These are phyloP conservation scores for Rhagoletis pomonella DNA, from an alignment of 1,140 invertebrate genomes.

Conservation along the genomic window DNA sequence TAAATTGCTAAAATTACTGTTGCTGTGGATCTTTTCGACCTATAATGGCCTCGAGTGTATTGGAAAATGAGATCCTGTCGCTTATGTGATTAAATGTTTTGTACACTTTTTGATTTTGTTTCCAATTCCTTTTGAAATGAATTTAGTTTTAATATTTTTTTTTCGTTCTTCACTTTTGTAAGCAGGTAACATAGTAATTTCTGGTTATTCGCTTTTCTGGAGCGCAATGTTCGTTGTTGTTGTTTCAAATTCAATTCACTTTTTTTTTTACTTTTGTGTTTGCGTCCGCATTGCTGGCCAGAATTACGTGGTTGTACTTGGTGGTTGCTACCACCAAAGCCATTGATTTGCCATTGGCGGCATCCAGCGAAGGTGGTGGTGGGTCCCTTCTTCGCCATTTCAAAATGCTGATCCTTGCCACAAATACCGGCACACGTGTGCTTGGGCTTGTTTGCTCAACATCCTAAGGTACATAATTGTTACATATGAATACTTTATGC, in stretches of 20 bases:
- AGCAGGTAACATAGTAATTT: background rate
- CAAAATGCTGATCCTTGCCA: background rate
- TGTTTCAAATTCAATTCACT: background rate
- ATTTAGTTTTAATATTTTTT: background rate
- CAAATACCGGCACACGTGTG: conserved; percentile 11
- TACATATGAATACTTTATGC: background rate
- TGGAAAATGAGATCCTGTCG: conserved; percentile 70
- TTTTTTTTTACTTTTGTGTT: conserved; percentile 8
- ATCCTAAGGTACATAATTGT: conserved; percentile 23
- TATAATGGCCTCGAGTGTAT: conserved; percentile 63
- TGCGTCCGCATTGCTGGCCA: conserved; percentile 40
- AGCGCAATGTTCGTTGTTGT: background rate
- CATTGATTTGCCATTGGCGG: conserved; percentile 3
- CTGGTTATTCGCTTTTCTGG: background rate
- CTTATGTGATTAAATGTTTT: conserved; percentile 68
- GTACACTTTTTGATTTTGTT: conserved; percentile 61
- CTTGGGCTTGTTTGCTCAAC: conserved; percentile 44
- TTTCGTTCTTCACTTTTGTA: background rate
- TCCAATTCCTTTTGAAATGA: conserved; percentile 29
- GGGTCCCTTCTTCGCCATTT: background rate
- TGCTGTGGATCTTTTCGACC: conserved; percentile 27
- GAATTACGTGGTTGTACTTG: conserved; percentile 49
- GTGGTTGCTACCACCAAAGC: conserved; percentile 28
- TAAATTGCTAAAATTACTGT: conserved; percentile 67
- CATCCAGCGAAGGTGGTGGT: too few species aligned